Conservation (phyloP, 2,888 invertebrate species). For the Sarcophaga carnaria region DNA sequence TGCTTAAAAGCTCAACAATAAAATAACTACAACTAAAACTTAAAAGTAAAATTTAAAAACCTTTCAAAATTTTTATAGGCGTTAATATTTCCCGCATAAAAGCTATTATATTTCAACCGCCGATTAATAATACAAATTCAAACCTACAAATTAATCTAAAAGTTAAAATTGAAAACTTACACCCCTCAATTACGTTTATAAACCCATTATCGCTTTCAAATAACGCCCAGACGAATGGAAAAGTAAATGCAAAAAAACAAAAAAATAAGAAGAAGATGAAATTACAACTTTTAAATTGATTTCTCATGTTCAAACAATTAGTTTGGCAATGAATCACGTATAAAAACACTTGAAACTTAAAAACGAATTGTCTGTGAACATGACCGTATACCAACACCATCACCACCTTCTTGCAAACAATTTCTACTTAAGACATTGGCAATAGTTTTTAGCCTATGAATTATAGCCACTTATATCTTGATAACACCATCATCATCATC, state of each 20-base stretch:
- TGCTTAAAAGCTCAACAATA: no score
- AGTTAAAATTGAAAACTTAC: background rate
- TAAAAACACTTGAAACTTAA: constrained; percentile 52
- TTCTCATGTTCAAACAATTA: constrained; percentile 71
- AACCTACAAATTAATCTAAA: background rate
- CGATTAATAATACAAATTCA: no score
- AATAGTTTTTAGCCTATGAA: constrained; percentile 35
- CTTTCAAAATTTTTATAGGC: no score
- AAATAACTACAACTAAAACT: no score
- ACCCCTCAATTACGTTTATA: constrained; percentile 3
- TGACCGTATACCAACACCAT: constrained; percentile 1
- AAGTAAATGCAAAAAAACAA: background rate
- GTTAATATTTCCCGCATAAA: no score
- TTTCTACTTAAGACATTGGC: constrained; percentile 58
- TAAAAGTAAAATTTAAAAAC: no score
- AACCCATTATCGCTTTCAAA: constrained; percentile 42
- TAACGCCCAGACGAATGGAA: background rate
- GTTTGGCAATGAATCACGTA: constrained; percentile 70
- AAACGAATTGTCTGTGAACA: constrained; percentile 48
- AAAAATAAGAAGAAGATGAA: constrained; percentile 17
- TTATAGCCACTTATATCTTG: constrained; percentile 49
- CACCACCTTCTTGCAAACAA: constrained; percentile 24
- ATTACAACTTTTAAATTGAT: constrained; percentile 73
- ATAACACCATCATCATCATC: constrained; percentile 23
- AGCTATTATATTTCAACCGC: no score